Conservation (phyloP, 2,888 invertebrate genomes). For the Cephus rjabovi region DNA sequence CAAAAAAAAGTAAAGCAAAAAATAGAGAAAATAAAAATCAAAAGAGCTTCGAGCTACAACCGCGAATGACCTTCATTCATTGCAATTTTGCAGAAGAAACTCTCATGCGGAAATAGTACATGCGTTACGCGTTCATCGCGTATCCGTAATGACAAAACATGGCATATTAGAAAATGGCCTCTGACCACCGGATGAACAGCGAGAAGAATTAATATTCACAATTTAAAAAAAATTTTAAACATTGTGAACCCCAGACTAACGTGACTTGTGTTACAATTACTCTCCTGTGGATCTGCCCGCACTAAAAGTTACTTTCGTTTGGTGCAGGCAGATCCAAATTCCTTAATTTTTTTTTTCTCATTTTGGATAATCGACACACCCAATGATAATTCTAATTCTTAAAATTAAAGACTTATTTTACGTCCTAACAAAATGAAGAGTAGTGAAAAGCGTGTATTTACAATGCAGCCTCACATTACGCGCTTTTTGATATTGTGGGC, state of each 20-base stretch:
- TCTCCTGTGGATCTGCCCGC: background rate
- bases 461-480: slow-evolving; percentile 45
- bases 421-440: slow-evolving; percentile 26
- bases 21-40: background rate
- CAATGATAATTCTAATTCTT: slow-evolving; percentile 22
- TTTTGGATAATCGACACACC: background rate
- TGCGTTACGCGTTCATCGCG: background rate
- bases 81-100: background rate
- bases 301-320: background rate
- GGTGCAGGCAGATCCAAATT: background rate
- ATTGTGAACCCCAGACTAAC: background rate
- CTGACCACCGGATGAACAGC: background rate
- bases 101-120: background rate
- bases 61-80: background rate
- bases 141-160: background rate
- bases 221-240: background rate
- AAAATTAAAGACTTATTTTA: slow-evolving; percentile 13
- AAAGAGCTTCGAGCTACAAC: background rate
- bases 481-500: slow-evolving; percentile 28
- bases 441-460: slow-evolving; percentile 49
- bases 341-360: background rate
- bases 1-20: slow-evolving; percentile 8
- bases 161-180: background rate
- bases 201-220: background rate
- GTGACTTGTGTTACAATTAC: background rate